These are phyloP conservation scores for Anthophora plumipes DNA, from an alignment of 2,888 invertebrate species.

Conservation along the genomic window DNA sequence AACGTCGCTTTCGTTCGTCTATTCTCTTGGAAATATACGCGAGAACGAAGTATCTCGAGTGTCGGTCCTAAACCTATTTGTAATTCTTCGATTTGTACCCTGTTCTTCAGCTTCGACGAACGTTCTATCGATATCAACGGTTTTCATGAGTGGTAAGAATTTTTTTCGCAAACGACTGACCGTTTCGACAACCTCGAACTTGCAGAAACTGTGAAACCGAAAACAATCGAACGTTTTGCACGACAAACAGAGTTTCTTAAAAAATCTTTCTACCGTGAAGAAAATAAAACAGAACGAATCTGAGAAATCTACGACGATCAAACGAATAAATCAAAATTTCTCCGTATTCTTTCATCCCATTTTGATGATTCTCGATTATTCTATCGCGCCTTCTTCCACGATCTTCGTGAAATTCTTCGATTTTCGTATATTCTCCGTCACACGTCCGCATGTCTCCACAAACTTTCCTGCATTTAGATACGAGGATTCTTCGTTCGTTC, in stretches of 20 bases:
- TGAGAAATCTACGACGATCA: neutral
- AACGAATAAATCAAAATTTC: neutral
- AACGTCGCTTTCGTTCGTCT: neutral
- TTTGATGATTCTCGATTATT: neutral
- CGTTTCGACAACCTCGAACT: neutral
- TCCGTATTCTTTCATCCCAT: neutral
- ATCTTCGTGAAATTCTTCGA: neutral
- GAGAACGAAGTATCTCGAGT: neutral
- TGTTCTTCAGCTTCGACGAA: constrained; percentile 57
- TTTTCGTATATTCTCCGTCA: neutral
- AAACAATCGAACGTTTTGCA: no score
- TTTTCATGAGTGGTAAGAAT: constrained; percentile 21
- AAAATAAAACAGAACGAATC: no score
- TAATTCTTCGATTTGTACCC: constrained; percentile 62
- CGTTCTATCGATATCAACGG: constrained; percentile 18
- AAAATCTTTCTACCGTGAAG: no score
- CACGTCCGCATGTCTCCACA: neutral
- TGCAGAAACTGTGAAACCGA: no score
- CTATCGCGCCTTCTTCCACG: no score
- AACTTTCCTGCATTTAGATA: neutral
- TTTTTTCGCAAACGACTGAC: constrained; percentile 31
- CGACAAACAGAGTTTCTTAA: no score
- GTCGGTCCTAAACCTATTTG: constrained; percentile 51
- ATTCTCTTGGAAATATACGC: no score
- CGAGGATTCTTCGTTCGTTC: neutral